phyloP scores from a whole-genome alignment of 1,140 invertebrate genomes.

The Scylla paramamosain region DNA sequence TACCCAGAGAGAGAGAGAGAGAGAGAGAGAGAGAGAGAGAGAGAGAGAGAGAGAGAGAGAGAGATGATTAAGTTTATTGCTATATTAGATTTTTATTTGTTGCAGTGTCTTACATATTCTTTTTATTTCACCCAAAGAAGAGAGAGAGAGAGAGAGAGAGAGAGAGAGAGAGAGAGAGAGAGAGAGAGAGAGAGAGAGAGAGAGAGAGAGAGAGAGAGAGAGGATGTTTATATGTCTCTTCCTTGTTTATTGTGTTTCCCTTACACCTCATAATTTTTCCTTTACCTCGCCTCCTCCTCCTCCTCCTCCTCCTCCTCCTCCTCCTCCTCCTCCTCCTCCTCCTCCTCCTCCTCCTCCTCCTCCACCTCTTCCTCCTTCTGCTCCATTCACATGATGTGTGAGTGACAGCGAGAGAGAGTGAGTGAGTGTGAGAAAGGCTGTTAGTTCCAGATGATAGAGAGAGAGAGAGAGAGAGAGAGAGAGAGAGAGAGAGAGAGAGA shows the following conservation, averaged over 20 bases:
- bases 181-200: conserved; percentile 12
- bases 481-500: not conserved
- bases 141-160: conserved; percentile 7
- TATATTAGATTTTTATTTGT: too few species aligned
- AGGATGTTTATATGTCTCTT: not conserved
- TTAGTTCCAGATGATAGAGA: not conserved
- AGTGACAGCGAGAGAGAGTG: not conserved
- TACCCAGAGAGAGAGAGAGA: not conserved
- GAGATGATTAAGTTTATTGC: too few species aligned
- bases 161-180: conserved; percentile 3
- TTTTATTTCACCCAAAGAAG: too few species aligned
- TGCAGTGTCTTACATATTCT: too few species aligned
- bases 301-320: conserved; percentile 37
- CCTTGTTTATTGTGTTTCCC: conserved; percentile 4
- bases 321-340: not conserved
- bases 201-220: not conserved
- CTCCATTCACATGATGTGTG: not conserved
- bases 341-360: not conserved
- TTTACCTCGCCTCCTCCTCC: not conserved
- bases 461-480: conserved; percentile 2
- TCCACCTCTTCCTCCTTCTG: not conserved
- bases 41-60: not conserved
- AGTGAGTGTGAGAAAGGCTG: not conserved
- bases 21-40: conserved; percentile 16
- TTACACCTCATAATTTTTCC: not conserved